These are phyloP conservation scores for Meloe dianella DNA, from an alignment of 2,888 invertebrate species.

Conservation along the genomic window DNA sequence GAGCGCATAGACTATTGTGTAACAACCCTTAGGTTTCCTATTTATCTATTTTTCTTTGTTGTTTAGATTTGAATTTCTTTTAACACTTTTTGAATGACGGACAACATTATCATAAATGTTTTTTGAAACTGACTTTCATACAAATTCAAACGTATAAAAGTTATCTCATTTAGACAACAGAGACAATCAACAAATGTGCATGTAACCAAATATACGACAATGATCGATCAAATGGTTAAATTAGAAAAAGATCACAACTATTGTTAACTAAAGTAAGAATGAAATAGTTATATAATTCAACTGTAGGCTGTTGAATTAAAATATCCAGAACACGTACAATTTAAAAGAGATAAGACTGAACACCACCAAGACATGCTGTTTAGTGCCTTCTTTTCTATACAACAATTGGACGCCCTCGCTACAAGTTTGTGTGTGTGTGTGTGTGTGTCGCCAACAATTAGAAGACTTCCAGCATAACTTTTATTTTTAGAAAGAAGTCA, in stretches of 20 bases:
- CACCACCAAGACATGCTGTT: constrained; percentile 44
- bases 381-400: constrained; percentile 20
- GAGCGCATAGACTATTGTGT: too few species aligned
- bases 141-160: constrained; percentile 37
- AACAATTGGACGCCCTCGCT: constrained; percentile 22
- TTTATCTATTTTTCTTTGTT: neutral
- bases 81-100: neutral
- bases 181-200: constrained; percentile 48
- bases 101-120: constrained; percentile 12
- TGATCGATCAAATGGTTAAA: constrained; percentile 47
- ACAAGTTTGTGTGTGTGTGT: constrained; percentile 34
- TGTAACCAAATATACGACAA: constrained; percentile 47
- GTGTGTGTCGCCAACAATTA: constrained; percentile 53
- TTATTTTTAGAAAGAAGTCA: neutral
- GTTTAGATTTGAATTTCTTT: neutral
- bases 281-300: constrained; percentile 23
- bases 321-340: constrained; percentile 50
- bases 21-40: too few species aligned
- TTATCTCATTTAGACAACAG: constrained; percentile 50
- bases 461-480: constrained; percentile 46
- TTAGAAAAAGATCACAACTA: constrained; percentile 22
- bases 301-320: constrained; percentile 49
- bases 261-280: constrained; percentile 10
- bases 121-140: constrained; percentile 19
- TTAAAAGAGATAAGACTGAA: constrained; percentile 43